Evolutionary conservation across 2,888 invertebrate genomes (phyloP), one percentile per base, ranked within the genome.

Genomic region (Standfussiana lucernea): DNA sequence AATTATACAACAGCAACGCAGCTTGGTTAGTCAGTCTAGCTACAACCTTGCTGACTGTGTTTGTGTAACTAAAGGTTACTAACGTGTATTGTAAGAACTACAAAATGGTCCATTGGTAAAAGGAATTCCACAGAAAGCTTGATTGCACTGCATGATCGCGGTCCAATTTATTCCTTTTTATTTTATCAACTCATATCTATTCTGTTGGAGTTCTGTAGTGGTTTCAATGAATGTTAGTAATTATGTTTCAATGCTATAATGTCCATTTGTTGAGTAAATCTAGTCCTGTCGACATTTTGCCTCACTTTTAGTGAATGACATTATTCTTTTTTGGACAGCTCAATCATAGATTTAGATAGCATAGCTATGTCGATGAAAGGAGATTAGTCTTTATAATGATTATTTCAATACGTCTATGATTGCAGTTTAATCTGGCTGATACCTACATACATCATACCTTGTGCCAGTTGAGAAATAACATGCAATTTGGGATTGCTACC

Each of bases 141-240:
- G 85, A 80, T 89, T 89, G 72, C 70, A 93, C 90, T 95, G 94
- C 95, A 95, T 95, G 86, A 77, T 86, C 88, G 86, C 65, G 72
- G 67, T 68, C 42, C 53, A 78, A 79, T 69, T 64, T 66, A 56
- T 77, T 53, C n/a, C 79, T 80, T 35, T 75, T 77, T 69, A 72
- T 50, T 77, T 77, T 65, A 45, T 85, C 72, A 84, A 86, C 18
- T 83, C 83, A 82, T 82, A 77, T 73, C 69, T 79, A 68, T 59
- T 59, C 28, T 40, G 59, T 64, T 65, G 24, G 65, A 56, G 56
- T 65, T n/a, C n/a, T 70, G 59, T 68, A 74, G 45, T 72, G 68
- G 53, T 65, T 71, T 53, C 61, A 72, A 35, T 71, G 11, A 59
- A 24, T 80, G n/a, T 83, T 61, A 70, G 8, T 11, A 8, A 24